These are phyloP conservation scores for Heterotis niloticus DNA, from an alignment of 2,113 vertebrate species.

Conservation along the genomic window DNA sequence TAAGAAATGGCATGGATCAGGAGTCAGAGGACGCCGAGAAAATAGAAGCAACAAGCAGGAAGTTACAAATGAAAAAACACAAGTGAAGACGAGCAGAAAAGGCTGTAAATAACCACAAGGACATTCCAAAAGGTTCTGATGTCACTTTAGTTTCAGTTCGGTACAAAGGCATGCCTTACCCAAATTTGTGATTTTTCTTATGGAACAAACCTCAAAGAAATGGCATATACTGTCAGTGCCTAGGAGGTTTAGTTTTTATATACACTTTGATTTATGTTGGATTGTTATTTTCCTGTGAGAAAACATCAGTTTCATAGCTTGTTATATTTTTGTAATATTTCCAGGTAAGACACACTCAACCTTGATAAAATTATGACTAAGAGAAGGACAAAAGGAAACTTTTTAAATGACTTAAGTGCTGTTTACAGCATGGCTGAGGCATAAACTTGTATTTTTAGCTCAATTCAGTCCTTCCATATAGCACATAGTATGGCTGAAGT, in stretches of 20 bases:
- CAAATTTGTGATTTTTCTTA: neutral
- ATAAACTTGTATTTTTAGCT: too few relatives aligned
- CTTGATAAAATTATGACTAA: too few relatives aligned
- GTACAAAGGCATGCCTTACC: neutral
- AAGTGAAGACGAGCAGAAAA: neutral
- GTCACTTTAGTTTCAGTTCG: conserved; percentile 7
- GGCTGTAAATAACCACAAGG: conserved; percentile 6
- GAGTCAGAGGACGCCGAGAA: neutral
- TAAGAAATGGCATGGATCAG: neutral
- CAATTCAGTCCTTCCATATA: too few relatives aligned
- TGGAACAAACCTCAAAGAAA: neutral
- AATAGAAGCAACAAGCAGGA: neutral
- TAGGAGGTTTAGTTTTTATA: neutral
- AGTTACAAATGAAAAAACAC: neutral
- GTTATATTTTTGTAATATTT: conserved; percentile 10
- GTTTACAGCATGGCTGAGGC: too few relatives aligned
- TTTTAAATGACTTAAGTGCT: too few relatives aligned
- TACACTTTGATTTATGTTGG: too few relatives aligned
- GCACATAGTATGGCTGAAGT: too few relatives aligned
- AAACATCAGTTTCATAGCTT: neutral
- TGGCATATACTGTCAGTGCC: neutral
- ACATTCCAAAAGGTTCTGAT: conserved; percentile 14
- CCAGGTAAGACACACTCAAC: too few relatives aligned
- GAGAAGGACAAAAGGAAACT: too few relatives aligned
- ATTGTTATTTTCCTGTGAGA: neutral